phyloP scores from a whole-genome alignment of 2,888 invertebrate species.

The Seira sanloemensis region DNA sequence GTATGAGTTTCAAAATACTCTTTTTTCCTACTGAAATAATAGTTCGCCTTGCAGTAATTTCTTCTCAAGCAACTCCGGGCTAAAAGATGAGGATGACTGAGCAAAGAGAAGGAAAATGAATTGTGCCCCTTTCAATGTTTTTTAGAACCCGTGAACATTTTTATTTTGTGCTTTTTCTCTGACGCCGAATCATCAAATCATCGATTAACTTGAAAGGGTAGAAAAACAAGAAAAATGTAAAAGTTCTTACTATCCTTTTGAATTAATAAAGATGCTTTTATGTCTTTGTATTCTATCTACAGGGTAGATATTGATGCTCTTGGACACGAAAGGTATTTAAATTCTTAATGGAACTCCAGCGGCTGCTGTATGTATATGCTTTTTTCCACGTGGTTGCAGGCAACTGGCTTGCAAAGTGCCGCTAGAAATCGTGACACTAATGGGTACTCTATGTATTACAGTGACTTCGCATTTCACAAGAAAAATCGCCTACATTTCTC shows the following conservation, averaged over 20 bases:
- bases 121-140: not conserved
- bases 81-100: not conserved
- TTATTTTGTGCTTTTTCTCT: not conserved
- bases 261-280: not conserved
- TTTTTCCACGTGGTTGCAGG: no score
- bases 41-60: not conserved
- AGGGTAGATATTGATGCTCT: no score
- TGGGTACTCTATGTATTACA: no score
- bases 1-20: not conserved
- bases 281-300: no score
- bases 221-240: not conserved
- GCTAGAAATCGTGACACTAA: no score
- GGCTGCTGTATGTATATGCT: no score
- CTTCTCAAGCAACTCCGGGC: not conserved
- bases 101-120: not conserved
- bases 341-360: no score
- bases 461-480: no score
- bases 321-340: not conserved
- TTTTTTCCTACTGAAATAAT: not conserved
- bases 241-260: not conserved
- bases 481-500: no score
- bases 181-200: not conserved
- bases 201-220: not conserved
- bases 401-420: no score
- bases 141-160: not conserved